These are phyloP conservation scores for Corvus cornix DNA, from an alignment of 2,113 vertebrate species.

Conservation along the genomic window DNA sequence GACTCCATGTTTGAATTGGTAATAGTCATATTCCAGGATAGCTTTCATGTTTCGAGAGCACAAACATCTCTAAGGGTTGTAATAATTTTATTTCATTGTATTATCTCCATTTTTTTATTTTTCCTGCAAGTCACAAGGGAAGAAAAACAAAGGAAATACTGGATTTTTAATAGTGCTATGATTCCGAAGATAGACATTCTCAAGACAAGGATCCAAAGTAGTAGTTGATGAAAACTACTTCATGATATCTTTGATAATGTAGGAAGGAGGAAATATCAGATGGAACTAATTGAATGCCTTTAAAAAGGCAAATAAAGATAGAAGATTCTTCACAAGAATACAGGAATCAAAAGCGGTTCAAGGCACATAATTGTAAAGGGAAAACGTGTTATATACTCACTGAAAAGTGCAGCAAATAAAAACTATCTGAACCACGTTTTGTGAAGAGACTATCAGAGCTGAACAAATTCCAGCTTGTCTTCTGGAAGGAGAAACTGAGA, in stretches of 20 bases:
- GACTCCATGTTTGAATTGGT: neutral
- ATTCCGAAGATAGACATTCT: neutral
- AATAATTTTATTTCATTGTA: neutral
- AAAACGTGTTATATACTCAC: neutral
- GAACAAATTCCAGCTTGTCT: neutral
- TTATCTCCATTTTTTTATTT: neutral
- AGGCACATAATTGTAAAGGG: neutral
- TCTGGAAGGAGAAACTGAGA: neutral
- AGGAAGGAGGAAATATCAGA: neutral
- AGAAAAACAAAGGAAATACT: neutral
- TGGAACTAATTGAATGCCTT: neutral
- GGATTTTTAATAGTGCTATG: neutral
- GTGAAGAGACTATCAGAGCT: neutral
- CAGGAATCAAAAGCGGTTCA: neutral
- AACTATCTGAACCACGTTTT: neutral
- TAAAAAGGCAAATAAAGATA: neutral
- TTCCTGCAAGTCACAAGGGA: neutral
- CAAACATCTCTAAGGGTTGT: neutral
- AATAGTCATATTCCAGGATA: neutral
- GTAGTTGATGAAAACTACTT: neutral
- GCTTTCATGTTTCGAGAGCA: neutral
- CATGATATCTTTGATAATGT: neutral
- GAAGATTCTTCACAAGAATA: neutral
- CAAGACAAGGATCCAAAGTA: neutral
- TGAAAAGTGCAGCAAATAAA: neutral